These are phyloP conservation scores for Periophthalmus modestus DNA, from an alignment of 2,113 vertebrate species.

Conservation along the genomic window DNA sequence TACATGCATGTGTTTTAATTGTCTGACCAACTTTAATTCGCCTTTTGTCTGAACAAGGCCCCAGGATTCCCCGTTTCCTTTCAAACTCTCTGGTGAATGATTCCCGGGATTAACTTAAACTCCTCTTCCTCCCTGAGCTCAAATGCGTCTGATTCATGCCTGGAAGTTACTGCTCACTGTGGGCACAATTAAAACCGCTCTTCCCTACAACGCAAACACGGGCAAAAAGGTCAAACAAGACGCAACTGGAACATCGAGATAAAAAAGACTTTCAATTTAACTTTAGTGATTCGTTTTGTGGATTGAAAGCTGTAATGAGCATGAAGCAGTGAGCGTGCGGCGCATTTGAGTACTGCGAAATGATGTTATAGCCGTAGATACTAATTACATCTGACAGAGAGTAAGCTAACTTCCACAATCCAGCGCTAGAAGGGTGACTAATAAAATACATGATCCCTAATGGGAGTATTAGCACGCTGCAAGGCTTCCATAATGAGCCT, in stretches of 20 bases:
- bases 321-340: conserved; percentile 20
- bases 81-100: conserved; percentile 16
- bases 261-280: conserved; percentile 8
- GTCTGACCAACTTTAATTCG: not conserved
- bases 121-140: conserved; percentile 17
- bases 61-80: not conserved
- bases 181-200: conserved; percentile 54
- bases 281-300: conserved; percentile 23
- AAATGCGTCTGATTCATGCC: conserved; percentile 30
- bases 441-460: conserved; percentile 50
- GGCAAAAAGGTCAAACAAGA: not conserved
- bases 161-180: conserved; percentile 35
- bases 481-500: conserved; percentile 42
- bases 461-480: conserved; percentile 46
- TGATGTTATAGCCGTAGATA: conserved; percentile 43
- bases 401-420: conserved; percentile 43
- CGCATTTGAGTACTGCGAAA: conserved; percentile 41
- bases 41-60: not conserved
- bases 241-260: not conserved
- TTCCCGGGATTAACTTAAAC: conserved; percentile 28
- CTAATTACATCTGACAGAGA: conserved; percentile 56
- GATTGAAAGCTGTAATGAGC: conserved; percentile 39
- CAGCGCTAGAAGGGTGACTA: conserved; percentile 39
- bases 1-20: not conserved
- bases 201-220: not conserved